Conservation (phyloP, 2,113 vertebrate species). For the Oxygymnocypris stewartii region DNA sequence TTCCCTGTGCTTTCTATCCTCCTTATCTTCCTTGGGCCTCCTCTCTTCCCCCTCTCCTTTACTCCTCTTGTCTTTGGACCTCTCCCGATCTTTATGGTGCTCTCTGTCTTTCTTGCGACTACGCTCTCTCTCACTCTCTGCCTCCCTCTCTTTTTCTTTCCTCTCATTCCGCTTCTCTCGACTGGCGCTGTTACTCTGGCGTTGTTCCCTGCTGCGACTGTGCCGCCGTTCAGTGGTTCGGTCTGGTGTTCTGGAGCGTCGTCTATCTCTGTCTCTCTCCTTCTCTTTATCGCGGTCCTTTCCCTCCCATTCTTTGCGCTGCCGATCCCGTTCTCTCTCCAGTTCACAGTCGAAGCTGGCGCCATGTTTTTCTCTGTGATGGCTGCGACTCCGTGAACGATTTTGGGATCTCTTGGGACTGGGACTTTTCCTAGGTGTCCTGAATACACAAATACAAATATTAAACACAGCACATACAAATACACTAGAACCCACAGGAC, state of each 20-base stretch:
- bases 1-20: conserved; percentile 84
- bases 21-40: conserved; percentile 83
- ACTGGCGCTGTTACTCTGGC: conserved; percentile 71
- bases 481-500: background rate
- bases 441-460: conserved; percentile 55
- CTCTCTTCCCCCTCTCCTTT: conserved; percentile 85
- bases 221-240: conserved; percentile 74
- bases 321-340: conserved; percentile 92
- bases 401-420: conserved; percentile 90
- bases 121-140: conserved; percentile 86
- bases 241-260: conserved; percentile 80
- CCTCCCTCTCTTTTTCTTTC: conserved; percentile 84
- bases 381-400: conserved; percentile 93
- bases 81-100: conserved; percentile 83
- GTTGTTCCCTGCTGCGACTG: conserved; percentile 81
- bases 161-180: conserved; percentile 62
- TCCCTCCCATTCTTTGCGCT: conserved; percentile 87
- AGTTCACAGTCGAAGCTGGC: conserved; percentile 94
- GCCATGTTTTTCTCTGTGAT: conserved; percentile 86
- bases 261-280: conserved; percentile 55
- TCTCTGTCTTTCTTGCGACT: conserved; percentile 88
- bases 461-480: background rate
- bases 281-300: conserved; percentile 75
- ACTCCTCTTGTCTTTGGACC: conserved; percentile 79
- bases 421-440: conserved; percentile 87